A percentile compares a stretch with the other conserved stretches of the same genome.
These are phyloP conservation scores for Platycercus adscitus DNA, from an alignment of 2,113 vertebrate genomes.

Conservation along the genomic window DNA sequence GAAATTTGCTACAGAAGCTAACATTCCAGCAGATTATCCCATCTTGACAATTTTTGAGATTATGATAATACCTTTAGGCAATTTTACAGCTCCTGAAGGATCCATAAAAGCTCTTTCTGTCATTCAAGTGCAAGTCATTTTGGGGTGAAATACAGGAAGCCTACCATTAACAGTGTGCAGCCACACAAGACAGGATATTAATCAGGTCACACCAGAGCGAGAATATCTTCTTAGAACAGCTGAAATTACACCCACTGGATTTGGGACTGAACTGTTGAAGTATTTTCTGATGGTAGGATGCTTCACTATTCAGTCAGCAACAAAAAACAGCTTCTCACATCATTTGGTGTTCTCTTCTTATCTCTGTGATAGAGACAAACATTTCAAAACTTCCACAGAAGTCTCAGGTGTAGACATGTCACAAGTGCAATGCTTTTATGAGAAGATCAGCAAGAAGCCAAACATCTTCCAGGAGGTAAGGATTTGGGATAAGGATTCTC, in stretches of 20 bases:
- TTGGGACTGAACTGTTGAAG: background rate
- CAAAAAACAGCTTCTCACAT: background rate
- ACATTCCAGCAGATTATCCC: background rate
- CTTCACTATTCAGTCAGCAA: background rate
- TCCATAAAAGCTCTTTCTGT: background rate
- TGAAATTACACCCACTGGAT: background rate
- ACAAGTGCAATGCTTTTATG: constrained; percentile 13
- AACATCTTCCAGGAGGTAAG: constrained; percentile 25
- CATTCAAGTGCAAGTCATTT: background rate
- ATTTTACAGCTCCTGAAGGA: background rate
- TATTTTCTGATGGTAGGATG: background rate
- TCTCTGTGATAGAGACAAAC: constrained; percentile 22
- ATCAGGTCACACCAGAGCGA: background rate
- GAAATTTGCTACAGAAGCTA: background rate
- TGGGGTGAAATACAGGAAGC: background rate
- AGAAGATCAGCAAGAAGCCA: constrained; percentile 26
- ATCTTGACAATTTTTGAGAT: background rate
- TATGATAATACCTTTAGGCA: background rate
- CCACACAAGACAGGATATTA: background rate
- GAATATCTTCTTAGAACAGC: background rate
- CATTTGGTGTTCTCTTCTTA: background rate
- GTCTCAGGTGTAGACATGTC: constrained; percentile 32
- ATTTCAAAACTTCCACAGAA: constrained; percentile 57
- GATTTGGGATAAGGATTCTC: background rate
- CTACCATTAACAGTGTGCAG: background rate